phyloP scores from a whole-genome alignment of 2,888 invertebrate species.

The Epinotia brunnichana region DNA sequence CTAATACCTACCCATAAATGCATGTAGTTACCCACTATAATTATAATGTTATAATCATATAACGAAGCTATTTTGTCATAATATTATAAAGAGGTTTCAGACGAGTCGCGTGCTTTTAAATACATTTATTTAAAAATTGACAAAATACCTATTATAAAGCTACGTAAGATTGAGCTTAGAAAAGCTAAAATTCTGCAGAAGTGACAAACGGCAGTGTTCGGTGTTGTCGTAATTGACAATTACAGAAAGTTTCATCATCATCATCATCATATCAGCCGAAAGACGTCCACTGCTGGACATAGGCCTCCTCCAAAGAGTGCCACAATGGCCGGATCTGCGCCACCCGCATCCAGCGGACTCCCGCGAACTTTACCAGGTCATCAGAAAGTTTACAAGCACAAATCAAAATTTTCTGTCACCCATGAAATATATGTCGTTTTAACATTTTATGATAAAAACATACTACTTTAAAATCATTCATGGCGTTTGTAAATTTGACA shows the following conservation, averaged over 20 bases:
- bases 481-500: neutral
- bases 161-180: slow-evolving; percentile 22
- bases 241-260: slow-evolving; percentile 48
- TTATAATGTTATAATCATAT: too few species aligned
- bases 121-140: slow-evolving; percentile 34
- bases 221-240: slow-evolving; percentile 51
- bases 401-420: neutral
- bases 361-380: too few species aligned
- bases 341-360: too few species aligned
- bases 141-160: slow-evolving; percentile 30
- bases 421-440: neutral
- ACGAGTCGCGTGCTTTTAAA: slow-evolving; percentile 30
- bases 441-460: neutral
- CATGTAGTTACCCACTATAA: neutral
- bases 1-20: neutral
- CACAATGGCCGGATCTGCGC: too few species aligned
- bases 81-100: slow-evolving; percentile 25
- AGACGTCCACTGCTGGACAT: too few species aligned
- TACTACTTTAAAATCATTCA: neutral
- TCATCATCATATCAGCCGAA: too few species aligned
- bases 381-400: too few species aligned
- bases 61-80: neutral
- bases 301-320: too few species aligned
- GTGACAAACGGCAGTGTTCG: slow-evolving; percentile 74
- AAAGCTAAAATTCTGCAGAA: slow-evolving; percentile 49